Base-by-base conservation (phyloP, 2,797 vertebrate genomes). In the Echiichthys vipera region DNA sequence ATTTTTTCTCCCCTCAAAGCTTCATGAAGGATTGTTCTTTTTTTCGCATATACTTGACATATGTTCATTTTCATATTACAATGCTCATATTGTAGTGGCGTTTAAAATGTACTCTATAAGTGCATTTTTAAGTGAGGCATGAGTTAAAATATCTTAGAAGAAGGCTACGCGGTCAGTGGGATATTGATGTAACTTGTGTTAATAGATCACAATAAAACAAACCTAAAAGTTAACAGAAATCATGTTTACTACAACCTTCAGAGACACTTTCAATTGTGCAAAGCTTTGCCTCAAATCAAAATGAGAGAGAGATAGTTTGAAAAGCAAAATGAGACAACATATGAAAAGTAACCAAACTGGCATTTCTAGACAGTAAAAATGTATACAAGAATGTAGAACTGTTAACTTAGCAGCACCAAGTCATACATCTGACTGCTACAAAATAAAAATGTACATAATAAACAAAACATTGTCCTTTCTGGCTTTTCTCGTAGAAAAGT, bases 381-480 rank as follows among this genome's bases (percentile, higher is more conserved):
- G 80, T 70, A 53, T 71, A 83, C 50, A 82, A 74, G 13, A 18
- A 80, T 25, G 30, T 56, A 63, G 47, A 84, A 78, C 66, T 74
- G 69, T 34, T 71, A 72, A 61, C 73, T 81, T 77, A 84, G 88
- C 78, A 87, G 89, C 88, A 85, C 73, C 71, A 42, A 77, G 62
- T 87, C 64, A 73, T 55, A 78, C 51, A 66, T 76, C 40, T 24
- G 71, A 76, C 55, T 72, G 71, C 67, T 72, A 75, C 72, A 81
- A 77, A 74, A 55, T 36, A 17, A 62, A 67, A 71, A 71, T 32
- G 22, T 29, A 58, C 56, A 76, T 18, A 45, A 42, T 24, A 70
- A 81, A 80, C 34, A 77, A 49, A 71, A 53, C 24, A 62, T 18
- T 1, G 34, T 71, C 42, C 22, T 29, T 25, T 37, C 57, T 37